A percentile compares a stretch with the other conserved stretches of the same genome.
These are phyloP conservation scores for Diplogasteroides magnus DNA, from an alignment of 1,140 invertebrate species.

Conservation along the genomic window DNA sequence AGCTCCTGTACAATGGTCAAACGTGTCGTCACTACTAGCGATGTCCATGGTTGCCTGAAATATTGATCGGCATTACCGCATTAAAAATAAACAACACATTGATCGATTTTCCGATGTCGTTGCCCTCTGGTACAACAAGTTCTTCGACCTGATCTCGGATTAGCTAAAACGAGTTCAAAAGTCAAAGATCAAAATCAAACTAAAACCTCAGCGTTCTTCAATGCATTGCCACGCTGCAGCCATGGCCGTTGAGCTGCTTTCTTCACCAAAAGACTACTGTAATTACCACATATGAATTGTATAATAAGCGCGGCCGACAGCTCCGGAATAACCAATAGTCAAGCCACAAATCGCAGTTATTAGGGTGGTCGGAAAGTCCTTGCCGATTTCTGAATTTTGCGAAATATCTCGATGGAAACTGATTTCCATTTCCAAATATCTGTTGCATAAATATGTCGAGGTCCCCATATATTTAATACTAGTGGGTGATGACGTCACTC, in stretches of 20 bases:
- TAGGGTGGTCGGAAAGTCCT: too few species aligned
- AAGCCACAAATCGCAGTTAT: too few species aligned
- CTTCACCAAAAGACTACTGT: too few species aligned
- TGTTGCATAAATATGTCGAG: too few species aligned
- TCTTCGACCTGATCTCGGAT: constrained; percentile 45
- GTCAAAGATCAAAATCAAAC: background rate
- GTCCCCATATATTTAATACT: too few species aligned
- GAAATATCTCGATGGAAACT: too few species aligned
- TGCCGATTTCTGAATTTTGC: too few species aligned
- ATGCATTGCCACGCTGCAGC: constrained; percentile 25
- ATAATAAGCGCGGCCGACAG: too few species aligned
- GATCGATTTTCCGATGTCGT: constrained; percentile 53
- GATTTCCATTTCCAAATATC: too few species aligned
- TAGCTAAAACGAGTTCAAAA: constrained; percentile 3
- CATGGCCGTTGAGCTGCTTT: constrained; percentile 32
- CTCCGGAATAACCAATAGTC: too few species aligned
- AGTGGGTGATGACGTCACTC: too few species aligned
- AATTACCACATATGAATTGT: too few species aligned
- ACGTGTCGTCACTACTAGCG: constrained; percentile 51
- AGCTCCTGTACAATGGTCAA: constrained; percentile 38
- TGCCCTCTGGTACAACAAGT: constrained; percentile 44
- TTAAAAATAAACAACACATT: constrained; percentile 28
- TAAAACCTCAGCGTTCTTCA: constrained; percentile 18
- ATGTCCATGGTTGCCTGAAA: constrained; percentile 37
- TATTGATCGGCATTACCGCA: background rate